Evolutionary conservation across 1,140 invertebrate genomes (phyloP).

Genomic region (Drosophila sechellia): DNA sequence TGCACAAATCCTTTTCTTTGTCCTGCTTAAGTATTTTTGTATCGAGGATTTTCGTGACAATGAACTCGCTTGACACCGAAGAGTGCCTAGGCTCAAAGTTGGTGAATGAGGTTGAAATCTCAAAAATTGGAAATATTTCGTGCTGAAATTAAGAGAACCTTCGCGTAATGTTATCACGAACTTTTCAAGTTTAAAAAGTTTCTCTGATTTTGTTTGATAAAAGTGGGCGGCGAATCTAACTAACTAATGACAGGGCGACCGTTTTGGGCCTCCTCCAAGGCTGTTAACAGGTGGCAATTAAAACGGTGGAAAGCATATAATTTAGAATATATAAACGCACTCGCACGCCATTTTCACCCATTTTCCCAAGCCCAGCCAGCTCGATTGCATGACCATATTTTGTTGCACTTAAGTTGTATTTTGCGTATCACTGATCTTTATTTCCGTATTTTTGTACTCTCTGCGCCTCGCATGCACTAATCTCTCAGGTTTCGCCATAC

Average conservation of each 20-base stretch:
- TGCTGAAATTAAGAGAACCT: too few relatives aligned
- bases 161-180: too few relatives aligned
- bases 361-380: conserved; percentile 4
- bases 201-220: too few relatives aligned
- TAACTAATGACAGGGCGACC: background rate
- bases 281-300: conserved; percentile 31
- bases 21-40: conserved; percentile 23
- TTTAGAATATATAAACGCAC: conserved; percentile 22
- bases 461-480: conserved; percentile 53
- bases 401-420: conserved; percentile 48
- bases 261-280: background rate
- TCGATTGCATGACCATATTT: conserved; percentile 48
- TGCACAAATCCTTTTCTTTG: conserved; percentile 67
- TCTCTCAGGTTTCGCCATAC: conserved; percentile 83
- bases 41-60: background rate
- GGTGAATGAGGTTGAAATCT: background rate
- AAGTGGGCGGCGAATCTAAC: background rate
- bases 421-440: conserved; percentile 56
- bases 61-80: background rate
- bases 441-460: conserved; percentile 41
- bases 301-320: background rate
- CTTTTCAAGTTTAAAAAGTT: too few relatives aligned
- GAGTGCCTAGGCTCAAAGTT: background rate
- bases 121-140: background rate
- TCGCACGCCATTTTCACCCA: conserved; percentile 20